Conservation (phyloP, 2,888 invertebrate genomes). For the Ophion ventricosus region DNA sequence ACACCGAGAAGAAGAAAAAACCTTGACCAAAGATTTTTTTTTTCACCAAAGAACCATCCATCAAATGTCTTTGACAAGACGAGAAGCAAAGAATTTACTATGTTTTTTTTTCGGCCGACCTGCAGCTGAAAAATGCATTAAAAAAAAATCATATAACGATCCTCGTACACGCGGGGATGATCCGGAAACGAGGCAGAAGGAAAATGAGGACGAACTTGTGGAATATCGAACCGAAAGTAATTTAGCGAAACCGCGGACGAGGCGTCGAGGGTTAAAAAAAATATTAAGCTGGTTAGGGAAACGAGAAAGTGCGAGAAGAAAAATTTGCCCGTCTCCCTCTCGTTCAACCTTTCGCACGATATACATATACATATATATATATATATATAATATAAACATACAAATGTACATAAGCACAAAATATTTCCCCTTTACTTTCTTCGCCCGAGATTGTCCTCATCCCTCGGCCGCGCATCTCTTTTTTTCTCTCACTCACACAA, state of each 20-base stretch:
- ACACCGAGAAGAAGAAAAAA: no score
- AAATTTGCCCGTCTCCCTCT: constrained; percentile 20
- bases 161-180: not conserved
- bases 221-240: constrained; percentile 54
- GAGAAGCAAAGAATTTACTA: no score
- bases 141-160: not conserved
- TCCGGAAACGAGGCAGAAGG: not conserved
- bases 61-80: no score
- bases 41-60: no score
- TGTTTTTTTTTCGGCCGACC: no score
- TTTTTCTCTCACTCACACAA: constrained; percentile 36
- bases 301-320: constrained; percentile 37
- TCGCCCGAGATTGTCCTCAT: constrained; percentile 20
- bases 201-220: constrained; percentile 35
- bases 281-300: constrained; percentile 53
- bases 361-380: constrained; percentile 5
- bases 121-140: not conserved
- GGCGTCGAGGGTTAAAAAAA: constrained; percentile 21
- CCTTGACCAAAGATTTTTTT: no score
- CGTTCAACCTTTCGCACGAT: not conserved
- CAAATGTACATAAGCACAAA: not conserved
- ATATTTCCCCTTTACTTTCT: constrained; percentile 24
- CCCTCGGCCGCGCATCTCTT: constrained; percentile 28
- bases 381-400: constrained; percentile 3
- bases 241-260: constrained; percentile 44